These are phyloP conservation scores for Pterocles burchelli DNA, from an alignment of 2,113 vertebrate species.

Conservation along the genomic window DNA sequence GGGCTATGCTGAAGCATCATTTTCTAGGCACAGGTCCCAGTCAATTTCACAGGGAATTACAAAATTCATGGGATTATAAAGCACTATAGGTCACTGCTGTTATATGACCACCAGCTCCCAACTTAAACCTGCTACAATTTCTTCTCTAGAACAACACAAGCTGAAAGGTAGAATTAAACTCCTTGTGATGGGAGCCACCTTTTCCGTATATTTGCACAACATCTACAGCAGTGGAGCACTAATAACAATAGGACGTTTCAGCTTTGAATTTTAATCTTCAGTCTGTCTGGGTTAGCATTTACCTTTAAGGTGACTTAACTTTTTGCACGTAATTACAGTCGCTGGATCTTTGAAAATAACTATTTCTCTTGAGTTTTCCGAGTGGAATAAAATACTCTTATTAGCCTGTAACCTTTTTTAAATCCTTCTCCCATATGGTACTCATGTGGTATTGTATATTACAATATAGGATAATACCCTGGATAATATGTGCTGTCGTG, in stretches of 20 bases:
- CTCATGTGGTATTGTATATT: slow-evolving; percentile 18
- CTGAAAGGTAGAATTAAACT: slow-evolving; percentile 42
- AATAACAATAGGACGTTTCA: not conserved
- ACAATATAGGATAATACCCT: slow-evolving; percentile 3
- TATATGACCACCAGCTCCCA: slow-evolving; percentile 16
- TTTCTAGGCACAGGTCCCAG: not conserved
- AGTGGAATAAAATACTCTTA: slow-evolving; percentile 22
- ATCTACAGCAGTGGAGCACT: not conserved
- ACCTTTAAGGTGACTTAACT: slow-evolving; percentile 27
- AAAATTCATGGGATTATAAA: not conserved
- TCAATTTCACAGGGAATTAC: not conserved
- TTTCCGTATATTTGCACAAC: slow-evolving; percentile 31
- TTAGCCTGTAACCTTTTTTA: slow-evolving; percentile 28
- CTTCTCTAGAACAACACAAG: not conserved
- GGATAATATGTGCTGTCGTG: not conserved
- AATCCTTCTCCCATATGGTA: slow-evolving; percentile 16
- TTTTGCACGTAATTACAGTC: slow-evolving; percentile 8
- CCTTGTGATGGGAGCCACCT: not conserved
- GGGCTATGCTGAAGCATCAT: not conserved
- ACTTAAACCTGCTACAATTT: not conserved
- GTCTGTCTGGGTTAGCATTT: not conserved
- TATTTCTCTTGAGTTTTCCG: slow-evolving; percentile 22
- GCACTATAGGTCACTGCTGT: not conserved
- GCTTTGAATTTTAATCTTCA: slow-evolving; percentile 6
- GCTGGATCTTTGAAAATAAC: not conserved